Base-by-base conservation (phyloP, 2,113 vertebrate species). In the Chaetura pelagica region DNA sequence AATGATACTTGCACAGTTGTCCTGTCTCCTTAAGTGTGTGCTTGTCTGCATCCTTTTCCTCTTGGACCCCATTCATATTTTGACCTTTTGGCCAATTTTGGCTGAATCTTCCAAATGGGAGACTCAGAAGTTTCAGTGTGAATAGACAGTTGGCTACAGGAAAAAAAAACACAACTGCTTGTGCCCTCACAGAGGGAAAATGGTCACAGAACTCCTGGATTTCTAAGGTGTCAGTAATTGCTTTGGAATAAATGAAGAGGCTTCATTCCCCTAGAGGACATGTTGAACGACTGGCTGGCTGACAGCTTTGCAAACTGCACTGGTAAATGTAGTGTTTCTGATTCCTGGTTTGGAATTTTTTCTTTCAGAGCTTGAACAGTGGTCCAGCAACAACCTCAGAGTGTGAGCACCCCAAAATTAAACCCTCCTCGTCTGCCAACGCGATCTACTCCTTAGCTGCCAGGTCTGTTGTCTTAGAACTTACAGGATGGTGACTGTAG, bases 361-460 rank as follows among this genome's bases (percentile, higher is more conserved):
- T 90, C 85, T 97, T 98, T 18, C 97, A 99, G 99, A 98, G 57
- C 97, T 97, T 98, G 81, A 97, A 26, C 78, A 97, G 96, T 52
- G 97, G 91, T 27, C 97, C 48, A 48, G 55, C 97, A 58, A 74
- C 76, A 42, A 94, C 97, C 89, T 96, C 97, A 46, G 99, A 99
- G 73, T 98, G 98, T 58, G 99, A 99, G 83, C 98, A 97, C 96
- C 98, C 99, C 85, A 99, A 99, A 98, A 99, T 99, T 61, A 99
- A 99, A 94, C 98, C 99, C 26, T 99, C 99, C 3, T 97, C 98
- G 0, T 99, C 99, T 13, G 99, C 99, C 86, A 99, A 98, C 22
- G 99, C 99, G 66, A 99, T 99, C 97, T 99, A 99, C 79, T 96
- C 99, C 42, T 96, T 99, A 96, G 98, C 99, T 63, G 91, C 88